Evolutionary conservation across 2,888 invertebrate species (phyloP).

Genomic region (Latrodectus hesperus): DNA sequence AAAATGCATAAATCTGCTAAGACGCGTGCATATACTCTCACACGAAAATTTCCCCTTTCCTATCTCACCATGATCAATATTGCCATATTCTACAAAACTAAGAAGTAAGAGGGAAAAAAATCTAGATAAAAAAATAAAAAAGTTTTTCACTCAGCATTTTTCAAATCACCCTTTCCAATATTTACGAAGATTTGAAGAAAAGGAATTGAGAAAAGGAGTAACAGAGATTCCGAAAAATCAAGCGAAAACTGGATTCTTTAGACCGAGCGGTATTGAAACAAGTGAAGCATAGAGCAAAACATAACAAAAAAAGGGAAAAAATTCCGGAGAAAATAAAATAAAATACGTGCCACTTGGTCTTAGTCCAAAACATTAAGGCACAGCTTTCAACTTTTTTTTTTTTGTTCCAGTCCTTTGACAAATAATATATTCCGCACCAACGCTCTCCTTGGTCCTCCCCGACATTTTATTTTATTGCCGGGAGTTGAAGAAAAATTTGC

Average conservation of each 20-base stretch:
- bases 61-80: no score
- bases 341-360: conserved; percentile 21
- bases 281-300: not conserved
- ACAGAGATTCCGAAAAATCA: not conserved
- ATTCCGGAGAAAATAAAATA: conserved; percentile 19
- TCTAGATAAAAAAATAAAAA: no score
- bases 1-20: no score
- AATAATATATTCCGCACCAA: conserved; percentile 32
- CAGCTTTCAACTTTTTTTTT: conserved; percentile 17
- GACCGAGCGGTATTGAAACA: not conserved
- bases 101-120: no score
- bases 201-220: not conserved
- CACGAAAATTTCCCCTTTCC: no score
- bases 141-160: not conserved
- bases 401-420: conserved; percentile 31
- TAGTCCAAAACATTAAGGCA: conserved; percentile 42
- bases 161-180: conserved; percentile 1
- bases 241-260: not conserved
- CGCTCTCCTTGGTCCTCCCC: not conserved
- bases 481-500: conserved; percentile 7
- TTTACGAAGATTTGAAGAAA: not conserved
- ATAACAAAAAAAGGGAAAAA: not conserved
- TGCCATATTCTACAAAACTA: no score
- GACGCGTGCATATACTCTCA: no score
- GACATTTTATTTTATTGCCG: conserved; percentile 19